Conservation (phyloP, 1,140 invertebrate genomes). For the Samia ricini region DNA sequence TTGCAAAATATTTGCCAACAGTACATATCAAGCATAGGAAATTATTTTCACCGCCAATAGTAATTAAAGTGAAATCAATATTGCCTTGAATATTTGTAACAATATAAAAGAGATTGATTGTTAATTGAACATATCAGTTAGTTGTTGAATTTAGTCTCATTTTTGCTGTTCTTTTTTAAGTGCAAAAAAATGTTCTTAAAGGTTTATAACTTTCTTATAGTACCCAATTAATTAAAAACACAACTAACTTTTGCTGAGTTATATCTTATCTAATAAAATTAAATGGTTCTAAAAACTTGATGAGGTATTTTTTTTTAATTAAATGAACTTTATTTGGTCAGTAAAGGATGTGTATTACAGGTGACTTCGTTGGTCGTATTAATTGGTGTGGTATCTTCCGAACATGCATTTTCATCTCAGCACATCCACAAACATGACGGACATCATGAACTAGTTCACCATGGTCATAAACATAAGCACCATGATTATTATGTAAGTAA, state of each 20-base stretch:
- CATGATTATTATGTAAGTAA: no score
- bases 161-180: background rate
- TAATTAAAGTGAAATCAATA: slow-evolving; percentile 12
- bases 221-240: background rate
- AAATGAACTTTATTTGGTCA: background rate
- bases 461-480: background rate
- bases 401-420: slow-evolving; percentile 5
- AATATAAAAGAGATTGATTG: slow-evolving; percentile 5
- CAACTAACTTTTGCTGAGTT: background rate
- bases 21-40: background rate
- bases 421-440: no score
- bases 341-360: background rate
- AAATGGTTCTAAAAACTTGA: no score
- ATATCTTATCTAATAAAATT: no score
- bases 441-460: background rate
- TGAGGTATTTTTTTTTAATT: no score
- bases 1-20: slow-evolving; percentile 7
- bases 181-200: slow-evolving; percentile 2
- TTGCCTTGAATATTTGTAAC: slow-evolving; percentile 5
- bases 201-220: slow-evolving; percentile 2
- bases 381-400: background rate
- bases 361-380: background rate
- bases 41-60: slow-evolving; percentile 1
- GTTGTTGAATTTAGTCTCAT: background rate
- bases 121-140: background rate